These are phyloP conservation scores for Thalassaphorura encarpata DNA, from an alignment of 1,140 invertebrate genomes.

Conservation along the genomic window DNA sequence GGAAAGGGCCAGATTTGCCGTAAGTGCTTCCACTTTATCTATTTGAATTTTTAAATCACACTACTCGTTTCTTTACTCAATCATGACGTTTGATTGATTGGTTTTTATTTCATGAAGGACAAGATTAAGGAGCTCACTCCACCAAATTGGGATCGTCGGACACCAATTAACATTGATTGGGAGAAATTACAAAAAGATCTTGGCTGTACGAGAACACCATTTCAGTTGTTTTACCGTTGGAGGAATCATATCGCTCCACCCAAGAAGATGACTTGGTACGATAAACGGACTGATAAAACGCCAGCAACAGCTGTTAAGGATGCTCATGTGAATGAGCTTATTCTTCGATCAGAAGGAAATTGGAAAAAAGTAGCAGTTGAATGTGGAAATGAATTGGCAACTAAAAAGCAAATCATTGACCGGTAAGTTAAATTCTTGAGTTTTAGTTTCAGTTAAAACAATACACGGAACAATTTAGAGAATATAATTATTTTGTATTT, in stretches of 20 bases:
- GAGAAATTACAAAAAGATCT: too few relatives aligned
- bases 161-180: too few relatives aligned
- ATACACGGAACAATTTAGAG: neutral
- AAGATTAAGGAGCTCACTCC: neutral
- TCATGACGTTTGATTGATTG: neutral
- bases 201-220: neutral
- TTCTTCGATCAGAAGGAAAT: neutral
- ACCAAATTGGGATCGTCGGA: too few relatives aligned
- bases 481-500: neutral
- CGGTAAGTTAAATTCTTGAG: neutral
- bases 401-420: neutral
- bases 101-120: neutral
- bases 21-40: neutral
- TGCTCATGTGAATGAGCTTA: neutral
- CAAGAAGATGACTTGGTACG: slow-evolving; percentile 1
- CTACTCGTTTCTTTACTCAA: neutral
- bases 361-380: slow-evolving; percentile 4
- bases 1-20: neutral
- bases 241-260: neutral
- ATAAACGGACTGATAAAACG: too few relatives aligned
- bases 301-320: neutral
- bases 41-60: neutral
- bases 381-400: neutral
- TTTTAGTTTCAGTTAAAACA: neutral
- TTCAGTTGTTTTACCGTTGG: neutral